A percentile compares a stretch with the other conserved stretches of the same genome.
These are phyloP conservation scores for Molanna angustata DNA, from an alignment of 2,888 invertebrate species.

Conservation along the genomic window DNA sequence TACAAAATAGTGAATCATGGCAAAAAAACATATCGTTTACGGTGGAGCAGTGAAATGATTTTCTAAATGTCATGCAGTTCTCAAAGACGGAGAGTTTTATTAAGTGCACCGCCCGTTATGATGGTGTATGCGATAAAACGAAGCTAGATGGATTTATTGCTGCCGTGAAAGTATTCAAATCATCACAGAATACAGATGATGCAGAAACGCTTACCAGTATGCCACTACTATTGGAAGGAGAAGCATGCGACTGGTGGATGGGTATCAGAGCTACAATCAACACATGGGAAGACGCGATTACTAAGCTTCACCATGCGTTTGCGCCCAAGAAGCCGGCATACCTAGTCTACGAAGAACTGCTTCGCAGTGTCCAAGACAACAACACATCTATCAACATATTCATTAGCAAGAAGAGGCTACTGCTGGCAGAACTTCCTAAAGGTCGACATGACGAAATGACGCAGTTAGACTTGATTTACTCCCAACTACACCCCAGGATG, in stretches of 20 bases:
- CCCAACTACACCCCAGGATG: not conserved
- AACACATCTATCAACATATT: not conserved
- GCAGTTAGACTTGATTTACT: not conserved
- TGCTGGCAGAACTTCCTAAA: slow-evolving; percentile 1
- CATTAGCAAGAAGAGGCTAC: not conserved
- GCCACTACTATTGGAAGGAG: not conserved
- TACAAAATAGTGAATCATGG: too few relatives aligned
- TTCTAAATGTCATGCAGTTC: slow-evolving; percentile 1
- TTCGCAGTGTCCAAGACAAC: not conserved
- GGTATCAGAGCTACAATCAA: not conserved
- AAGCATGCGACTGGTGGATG: slow-evolving; percentile 4
- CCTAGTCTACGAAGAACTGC: not conserved
- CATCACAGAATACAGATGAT: not conserved
- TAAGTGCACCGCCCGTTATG: slow-evolving; percentile 7
- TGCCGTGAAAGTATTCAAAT: not conserved
- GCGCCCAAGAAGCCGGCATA: slow-evolving; percentile 1
- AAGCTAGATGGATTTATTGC: slow-evolving; percentile 2
- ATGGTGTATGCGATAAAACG: not conserved
- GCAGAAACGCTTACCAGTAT: not conserved
- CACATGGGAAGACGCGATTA: not conserved
- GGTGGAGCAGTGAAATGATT: slow-evolving; percentile 6
- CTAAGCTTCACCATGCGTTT: not conserved
- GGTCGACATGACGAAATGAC: not conserved
- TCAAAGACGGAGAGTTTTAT: slow-evolving; percentile 8
- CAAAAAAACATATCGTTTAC: slow-evolving; percentile 1